These are phyloP conservation scores for Triops longicaudatus DNA, from an alignment of 1,140 invertebrate genomes.

Conservation along the genomic window DNA sequence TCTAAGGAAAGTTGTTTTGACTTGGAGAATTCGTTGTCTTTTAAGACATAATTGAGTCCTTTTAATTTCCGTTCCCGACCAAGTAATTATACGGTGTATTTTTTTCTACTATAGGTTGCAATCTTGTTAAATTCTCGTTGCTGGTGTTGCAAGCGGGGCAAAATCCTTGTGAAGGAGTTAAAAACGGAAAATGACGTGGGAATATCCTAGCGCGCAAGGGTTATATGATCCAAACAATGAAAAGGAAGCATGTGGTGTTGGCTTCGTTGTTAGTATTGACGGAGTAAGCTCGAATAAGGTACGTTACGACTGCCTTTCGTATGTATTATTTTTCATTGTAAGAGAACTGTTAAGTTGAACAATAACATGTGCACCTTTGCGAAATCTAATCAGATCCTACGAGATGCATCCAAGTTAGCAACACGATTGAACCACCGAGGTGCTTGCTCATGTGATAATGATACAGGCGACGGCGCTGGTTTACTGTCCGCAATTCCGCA, in stretches of 20 bases:
- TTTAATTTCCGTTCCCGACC: too few relatives aligned
- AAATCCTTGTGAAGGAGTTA: not conserved
- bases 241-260: slow-evolving; percentile 95
- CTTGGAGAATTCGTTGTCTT: too few relatives aligned
- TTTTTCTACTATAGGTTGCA: too few relatives aligned
- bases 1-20: too few relatives aligned
- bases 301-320: slow-evolving; percentile 28
- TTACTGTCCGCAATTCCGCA: slow-evolving; percentile 94
- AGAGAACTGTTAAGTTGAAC: not conserved
- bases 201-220: slow-evolving; percentile 55
- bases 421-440: slow-evolving; percentile 97
- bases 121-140: not conserved
- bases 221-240: slow-evolving; percentile 91
- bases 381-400: slow-evolving; percentile 60
- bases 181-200: slow-evolving; percentile 35
- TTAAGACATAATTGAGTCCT: too few relatives aligned
- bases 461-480: slow-evolving; percentile 96
- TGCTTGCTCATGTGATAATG: slow-evolving; percentile 96
- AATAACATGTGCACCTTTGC: not conserved
- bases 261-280: slow-evolving; percentile 97
- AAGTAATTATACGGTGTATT: too few relatives aligned
- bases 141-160: not conserved
- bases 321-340: slow-evolving; percentile 19
- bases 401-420: slow-evolving; percentile 86
- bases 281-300: slow-evolving; percentile 87